A percentile compares a stretch with the other conserved stretches of the same genome.
Evolutionary conservation across 2,797 vertebrate species (phyloP).

Genomic region (Danionella dracula): DNA sequence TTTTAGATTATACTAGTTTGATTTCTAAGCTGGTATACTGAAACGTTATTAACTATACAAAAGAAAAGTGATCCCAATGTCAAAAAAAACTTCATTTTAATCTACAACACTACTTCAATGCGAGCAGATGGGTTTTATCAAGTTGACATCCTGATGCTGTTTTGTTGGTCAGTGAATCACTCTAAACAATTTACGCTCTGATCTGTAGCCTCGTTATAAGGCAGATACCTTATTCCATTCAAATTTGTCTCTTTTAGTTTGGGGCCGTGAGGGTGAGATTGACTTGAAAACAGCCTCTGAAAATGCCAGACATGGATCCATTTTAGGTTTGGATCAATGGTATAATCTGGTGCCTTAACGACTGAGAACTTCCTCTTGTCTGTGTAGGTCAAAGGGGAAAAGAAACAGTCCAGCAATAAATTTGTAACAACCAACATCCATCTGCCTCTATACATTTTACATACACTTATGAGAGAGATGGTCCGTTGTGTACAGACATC

Average conservation of each 20-base stretch:
- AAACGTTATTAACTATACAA: too few species aligned
- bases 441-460: conserved; percentile 11
- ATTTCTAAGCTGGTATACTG: too few species aligned
- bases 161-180: conserved; percentile 41
- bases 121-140: conserved; percentile 6
- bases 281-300: conserved; percentile 29
- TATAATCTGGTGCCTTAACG: conserved; percentile 34
- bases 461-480: background rate
- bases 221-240: conserved; percentile 1
- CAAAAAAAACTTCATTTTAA: too few species aligned
- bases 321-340: conserved; percentile 40
- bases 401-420: conserved; percentile 4
- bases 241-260: conserved; percentile 40
- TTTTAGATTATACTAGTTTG: too few species aligned
- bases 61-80: too few species aligned
- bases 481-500: background rate
- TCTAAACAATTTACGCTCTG: conserved; percentile 40
- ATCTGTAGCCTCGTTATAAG: conserved; percentile 40
- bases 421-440: conserved; percentile 10
- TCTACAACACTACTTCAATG: too few species aligned
- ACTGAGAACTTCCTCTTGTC: conserved; percentile 32
- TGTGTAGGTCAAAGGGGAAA: conserved; percentile 8
- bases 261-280: conserved; percentile 20
- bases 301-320: conserved; percentile 47
- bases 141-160: conserved; percentile 13